Evolutionary conservation across 2,888 invertebrate genomes (phyloP), one percentile per base, ranked within the genome.

Genomic region (Epistrophella euchroma): DNA sequence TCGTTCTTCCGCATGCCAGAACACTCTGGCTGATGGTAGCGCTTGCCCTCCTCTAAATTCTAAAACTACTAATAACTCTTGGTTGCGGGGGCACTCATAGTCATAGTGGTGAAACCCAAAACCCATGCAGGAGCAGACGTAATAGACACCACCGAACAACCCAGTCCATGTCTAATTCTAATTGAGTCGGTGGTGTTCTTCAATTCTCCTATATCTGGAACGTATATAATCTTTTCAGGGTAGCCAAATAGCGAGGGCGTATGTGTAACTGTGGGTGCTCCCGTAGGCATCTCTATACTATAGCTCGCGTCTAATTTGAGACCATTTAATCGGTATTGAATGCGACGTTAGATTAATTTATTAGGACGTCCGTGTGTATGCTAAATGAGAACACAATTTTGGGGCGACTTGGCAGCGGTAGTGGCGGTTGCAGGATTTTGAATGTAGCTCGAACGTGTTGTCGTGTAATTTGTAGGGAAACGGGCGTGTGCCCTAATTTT

Each of bases 401-500:
- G 47, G 25, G 35, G 32, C 47, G 40, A 28, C 56, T 22, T 11
- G n/a, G 55, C 45, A 22, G 50, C 22, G 32, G 11, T 56, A 45
- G 11, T 56, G 50, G 22, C 19, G 52, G 68, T 68, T 37, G 37
- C 68, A 68, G 68, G 68, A 68, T 68, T 68, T 52, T 37, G 37
- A 68, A 52, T 75, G 55, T 62, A 43, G 77, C 32, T 64, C 72
- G 75, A 72, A 80, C 76, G 81, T 76, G 84, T 71, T 72, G 84
- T 80, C 79, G 70, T 85, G 75, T 80, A 85, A 85, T 80, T 75
- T 76, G 75, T 76, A 80, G 72, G 76, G 72, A 81, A 72, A 85
- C 81, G 80, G 81, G 76, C 80, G 85, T 81, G 81, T 85, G 85
- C 85, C 85, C 85, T 85, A 76, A 81, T 85, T 81, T 81, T 81